These are phyloP conservation scores for Limnephilus rhombicus DNA, from an alignment of 2,888 invertebrate species.

Conservation along the genomic window DNA sequence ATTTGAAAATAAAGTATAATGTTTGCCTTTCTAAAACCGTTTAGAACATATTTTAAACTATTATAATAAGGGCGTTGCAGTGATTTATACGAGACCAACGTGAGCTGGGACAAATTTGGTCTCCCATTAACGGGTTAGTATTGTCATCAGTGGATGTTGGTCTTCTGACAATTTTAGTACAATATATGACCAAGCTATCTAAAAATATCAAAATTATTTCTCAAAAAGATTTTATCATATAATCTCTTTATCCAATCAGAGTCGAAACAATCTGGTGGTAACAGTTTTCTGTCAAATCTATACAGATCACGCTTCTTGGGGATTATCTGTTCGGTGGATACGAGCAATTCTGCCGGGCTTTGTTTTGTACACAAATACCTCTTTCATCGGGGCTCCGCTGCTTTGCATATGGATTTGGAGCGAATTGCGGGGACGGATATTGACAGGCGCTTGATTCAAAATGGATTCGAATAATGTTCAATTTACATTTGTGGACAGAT, in stretches of 20 bases:
- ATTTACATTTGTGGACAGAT: background rate
- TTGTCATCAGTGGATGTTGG: no score
- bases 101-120: no score
- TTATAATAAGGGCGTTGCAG: no score
- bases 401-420: background rate
- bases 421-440: background rate
- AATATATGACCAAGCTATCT: no score
- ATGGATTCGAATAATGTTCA: background rate
- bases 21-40: no score
- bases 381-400: background rate
- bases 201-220: background rate
- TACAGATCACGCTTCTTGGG: background rate
- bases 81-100: no score
- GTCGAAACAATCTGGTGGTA: background rate
- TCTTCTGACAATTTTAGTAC: no score
- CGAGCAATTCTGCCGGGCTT: background rate
- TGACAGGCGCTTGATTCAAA: background rate
- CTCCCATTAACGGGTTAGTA: no score
- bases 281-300: background rate
- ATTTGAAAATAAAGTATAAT: no score
- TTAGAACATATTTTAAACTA: no score
- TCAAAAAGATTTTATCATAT: background rate
- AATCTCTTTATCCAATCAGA: background rate
- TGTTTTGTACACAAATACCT: conserved; percentile 30
- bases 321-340: background rate